Evolutionary conservation across 2,888 invertebrate species (phyloP), one percentile per base, ranked within the genome.

Genomic region (Diaperis boleti): DNA sequence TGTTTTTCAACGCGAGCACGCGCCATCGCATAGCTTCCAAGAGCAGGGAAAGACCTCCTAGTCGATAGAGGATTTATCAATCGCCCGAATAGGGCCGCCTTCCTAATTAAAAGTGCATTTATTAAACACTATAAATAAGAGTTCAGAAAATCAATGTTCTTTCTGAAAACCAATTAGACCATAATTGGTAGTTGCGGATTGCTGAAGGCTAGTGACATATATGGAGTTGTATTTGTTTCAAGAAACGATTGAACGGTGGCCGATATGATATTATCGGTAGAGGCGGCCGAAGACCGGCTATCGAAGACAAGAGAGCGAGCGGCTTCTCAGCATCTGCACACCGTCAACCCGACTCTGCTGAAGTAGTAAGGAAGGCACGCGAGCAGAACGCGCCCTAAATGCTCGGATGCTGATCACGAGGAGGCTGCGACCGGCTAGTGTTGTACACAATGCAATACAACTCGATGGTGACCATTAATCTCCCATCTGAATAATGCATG

Each of bases 91-190:
- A 57, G 69, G 67, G 65, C 71, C 73, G 70, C 69, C 69, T 71
- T 69, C 63, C 73, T 70, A 76, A 76, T 76, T 75, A 76, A 74
- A 76, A 66, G 68, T 69, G 71, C 73, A 74, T 77, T 76, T 78
- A 78, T 77, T 78, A 77, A 77, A 74, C 71, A 75, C 73, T 73
- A 78, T 76, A 78, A 77, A 75, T 75, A 76, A 75, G 71, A 77
- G 74, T 77, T 74, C 76, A 75, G 76, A 81, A 80, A 80, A 80
- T 80, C 80, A 79, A 80, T 80, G 80, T 80, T 78, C 75, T 78
- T 81, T 81, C 81, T 79, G 74, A 79, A 81, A 82, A 81, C 79
- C 81, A 81, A 82, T 82, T 82, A 82, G 80, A 80, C 81, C 81
- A 80, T 82, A 82, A 81, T 80, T 78, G 81, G 81, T 77, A 79